A percentile compares a stretch with the other conserved stretches of the same genome.
phyloP scores from a whole-genome alignment of 2,888 invertebrate genomes.

The Patella ulyssiponensis region DNA sequence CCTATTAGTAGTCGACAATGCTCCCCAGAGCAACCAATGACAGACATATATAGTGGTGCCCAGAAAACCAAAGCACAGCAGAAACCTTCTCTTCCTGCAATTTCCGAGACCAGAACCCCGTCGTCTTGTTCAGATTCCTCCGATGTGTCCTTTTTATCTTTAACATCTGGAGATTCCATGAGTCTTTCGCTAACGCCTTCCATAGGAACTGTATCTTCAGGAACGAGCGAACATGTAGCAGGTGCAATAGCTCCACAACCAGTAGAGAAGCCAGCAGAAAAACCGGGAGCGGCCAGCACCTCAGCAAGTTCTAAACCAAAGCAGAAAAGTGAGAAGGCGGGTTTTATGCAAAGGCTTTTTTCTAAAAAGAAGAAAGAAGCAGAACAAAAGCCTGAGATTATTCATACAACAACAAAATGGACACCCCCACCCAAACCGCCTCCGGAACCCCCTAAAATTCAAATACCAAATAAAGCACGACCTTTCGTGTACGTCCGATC shows the following conservation, averaged over 20 bases:
- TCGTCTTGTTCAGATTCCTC: conserved; percentile 47
- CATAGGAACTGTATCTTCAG: conserved; percentile 22
- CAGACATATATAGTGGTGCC: conserved; percentile 12
- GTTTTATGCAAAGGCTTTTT: conserved; percentile 64
- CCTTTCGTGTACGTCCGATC: conserved; percentile 63
- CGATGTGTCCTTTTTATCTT: conserved; percentile 35
- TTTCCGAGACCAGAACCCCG: conserved; percentile 46
- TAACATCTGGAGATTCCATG: conserved; percentile 27
- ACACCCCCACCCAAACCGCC: conserved; percentile 30
- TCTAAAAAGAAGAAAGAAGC: conserved; percentile 59
- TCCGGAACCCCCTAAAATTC: conserved; percentile 35
- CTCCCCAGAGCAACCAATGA: conserved; percentile 29
- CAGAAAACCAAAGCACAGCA: conserved; percentile 33
- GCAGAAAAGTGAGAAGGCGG: conserved; percentile 43
- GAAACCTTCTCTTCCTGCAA: conserved; percentile 43
- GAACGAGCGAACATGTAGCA: conserved; percentile 18
- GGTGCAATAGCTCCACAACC: conserved; percentile 24
- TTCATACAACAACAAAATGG: conserved; percentile 8
- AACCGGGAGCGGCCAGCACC: conserved; percentile 12
- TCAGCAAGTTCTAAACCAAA: conserved; percentile 24
- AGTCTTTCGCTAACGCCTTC: conserved; percentile 20
- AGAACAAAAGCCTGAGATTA: conserved; percentile 22
- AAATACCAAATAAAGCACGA: conserved; percentile 46
- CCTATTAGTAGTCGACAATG: conserved; percentile 34
- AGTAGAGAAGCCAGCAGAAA: conserved; percentile 29